Evolutionary conservation across 1,140 invertebrate species (phyloP), one percentile per base, ranked within the genome.

Genomic region (Drosophila micromelanica): DNA sequence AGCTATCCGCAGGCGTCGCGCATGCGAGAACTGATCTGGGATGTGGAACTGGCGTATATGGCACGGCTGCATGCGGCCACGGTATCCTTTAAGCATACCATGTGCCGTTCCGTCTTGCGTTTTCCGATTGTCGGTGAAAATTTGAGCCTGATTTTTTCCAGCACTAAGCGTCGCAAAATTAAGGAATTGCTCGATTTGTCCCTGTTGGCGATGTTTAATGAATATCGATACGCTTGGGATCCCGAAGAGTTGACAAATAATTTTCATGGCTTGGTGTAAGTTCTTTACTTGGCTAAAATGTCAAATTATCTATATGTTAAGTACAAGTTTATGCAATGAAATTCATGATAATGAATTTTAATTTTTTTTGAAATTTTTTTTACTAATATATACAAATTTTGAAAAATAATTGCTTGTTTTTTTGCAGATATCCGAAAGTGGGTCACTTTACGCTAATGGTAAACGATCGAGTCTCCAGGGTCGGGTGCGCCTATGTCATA

Each of bases 1-100:
- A 37, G 48, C 0, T 67, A 70, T 30, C 32, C 48, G 0, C 7
- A 45, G 5, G 89, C 82, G 5, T 40, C 12, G 11, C 75, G 87
- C 6, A 85, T 91, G 82, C 80, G 80, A 0, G 59, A 60, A 15
- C 17, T 90, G 0, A 65, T 85, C 17, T 91, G 89, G 89, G 89
- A 91, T 37, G 17, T 15, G 11, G 89, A 91, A 32, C 46, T 91
- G 48, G 80, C 59, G 2, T 81, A 77, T 51, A 51, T 73, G 55
- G 73, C 82, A 2, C 75, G 80, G 3, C 35, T 17, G 1, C 82
- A 90, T 27, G 71, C 78, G 2, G 8, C 54, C 0, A 71, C 69
- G 1, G 73, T 85, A 0, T 77, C 76, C 6, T 78, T 85, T 5
- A 80, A 32, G 38, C 81, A 85, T 27, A 17, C 74, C 7, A 17